phyloP scores from a whole-genome alignment of 2,113 vertebrate genomes.

The Athene noctua region DNA sequence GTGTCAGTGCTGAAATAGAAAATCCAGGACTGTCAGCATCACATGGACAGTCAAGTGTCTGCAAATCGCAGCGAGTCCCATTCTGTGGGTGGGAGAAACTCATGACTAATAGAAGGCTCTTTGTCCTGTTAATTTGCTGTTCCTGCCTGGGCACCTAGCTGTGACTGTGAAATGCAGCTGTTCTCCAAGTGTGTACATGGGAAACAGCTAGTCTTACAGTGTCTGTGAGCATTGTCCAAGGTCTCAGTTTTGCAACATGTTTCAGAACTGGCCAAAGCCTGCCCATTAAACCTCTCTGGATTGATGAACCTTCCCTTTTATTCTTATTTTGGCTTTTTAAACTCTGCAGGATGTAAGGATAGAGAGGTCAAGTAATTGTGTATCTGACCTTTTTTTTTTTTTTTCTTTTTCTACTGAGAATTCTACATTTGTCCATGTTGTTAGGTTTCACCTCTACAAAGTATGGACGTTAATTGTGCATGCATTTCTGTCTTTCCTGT shows the following conservation, averaged over 20 bases:
- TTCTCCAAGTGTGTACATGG: neutral
- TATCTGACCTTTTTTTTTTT: neutral
- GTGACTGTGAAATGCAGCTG: neutral
- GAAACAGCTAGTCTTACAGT: neutral
- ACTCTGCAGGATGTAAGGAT: neutral
- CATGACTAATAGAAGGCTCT: neutral
- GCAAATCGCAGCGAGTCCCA: accelerated
- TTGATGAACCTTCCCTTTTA: neutral
- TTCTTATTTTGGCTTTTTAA: neutral
- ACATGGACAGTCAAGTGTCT: neutral
- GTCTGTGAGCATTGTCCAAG: neutral
- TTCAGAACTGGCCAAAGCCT: neutral
- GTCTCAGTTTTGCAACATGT: neutral
- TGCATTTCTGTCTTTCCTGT: neutral
- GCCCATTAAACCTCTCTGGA: neutral
- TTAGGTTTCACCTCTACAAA: neutral
- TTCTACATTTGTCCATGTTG: neutral
- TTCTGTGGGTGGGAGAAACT: neutral
- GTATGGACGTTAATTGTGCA: neutral
- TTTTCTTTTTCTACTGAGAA: neutral
- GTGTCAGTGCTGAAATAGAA: neutral
- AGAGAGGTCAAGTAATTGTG: neutral
- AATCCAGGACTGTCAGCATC: neutral
- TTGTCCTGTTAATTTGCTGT: neutral
- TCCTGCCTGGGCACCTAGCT: neutral